Conservation (phyloP, 2,888 invertebrate species). For the Poecilus cupreus region DNA sequence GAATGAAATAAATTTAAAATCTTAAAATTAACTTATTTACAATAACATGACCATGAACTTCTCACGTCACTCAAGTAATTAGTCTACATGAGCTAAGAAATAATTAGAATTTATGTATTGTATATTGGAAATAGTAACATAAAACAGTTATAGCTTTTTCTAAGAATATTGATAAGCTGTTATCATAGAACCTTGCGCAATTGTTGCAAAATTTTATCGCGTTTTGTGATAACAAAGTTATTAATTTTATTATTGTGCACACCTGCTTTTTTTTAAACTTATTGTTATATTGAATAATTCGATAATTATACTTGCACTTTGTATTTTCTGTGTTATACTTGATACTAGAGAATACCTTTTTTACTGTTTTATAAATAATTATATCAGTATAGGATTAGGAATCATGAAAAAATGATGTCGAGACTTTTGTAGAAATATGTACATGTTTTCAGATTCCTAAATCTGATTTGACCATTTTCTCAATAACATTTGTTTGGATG, state of each 20-base stretch:
- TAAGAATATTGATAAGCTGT: neutral
- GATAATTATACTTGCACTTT: too few species aligned
- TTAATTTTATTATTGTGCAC: neutral
- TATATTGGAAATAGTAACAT: neutral
- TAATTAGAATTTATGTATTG: neutral
- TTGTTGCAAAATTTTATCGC: neutral
- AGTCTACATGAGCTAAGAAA: too few species aligned
- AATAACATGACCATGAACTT: constrained; percentile 9
- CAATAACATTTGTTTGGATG: too few species aligned
- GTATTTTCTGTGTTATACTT: too few species aligned
- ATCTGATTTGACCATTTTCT: too few species aligned
- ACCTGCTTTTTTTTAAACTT: neutral
- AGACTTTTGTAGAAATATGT: too few species aligned
- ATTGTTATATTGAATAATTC: neutral
- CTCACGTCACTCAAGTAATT: too few species aligned
- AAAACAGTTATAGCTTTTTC: neutral
- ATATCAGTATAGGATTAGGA: too few species aligned
- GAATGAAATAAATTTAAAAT: constrained; percentile 31
- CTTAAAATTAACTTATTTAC: constrained; percentile 5
- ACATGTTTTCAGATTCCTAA: too few species aligned
- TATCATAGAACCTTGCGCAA: neutral
- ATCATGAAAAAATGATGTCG: too few species aligned
- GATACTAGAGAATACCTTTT: too few species aligned
- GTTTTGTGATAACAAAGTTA: neutral
- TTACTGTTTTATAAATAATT: too few species aligned